Conservation (phyloP, 1,140 invertebrate species). For the Leptinotarsa lineolata region DNA sequence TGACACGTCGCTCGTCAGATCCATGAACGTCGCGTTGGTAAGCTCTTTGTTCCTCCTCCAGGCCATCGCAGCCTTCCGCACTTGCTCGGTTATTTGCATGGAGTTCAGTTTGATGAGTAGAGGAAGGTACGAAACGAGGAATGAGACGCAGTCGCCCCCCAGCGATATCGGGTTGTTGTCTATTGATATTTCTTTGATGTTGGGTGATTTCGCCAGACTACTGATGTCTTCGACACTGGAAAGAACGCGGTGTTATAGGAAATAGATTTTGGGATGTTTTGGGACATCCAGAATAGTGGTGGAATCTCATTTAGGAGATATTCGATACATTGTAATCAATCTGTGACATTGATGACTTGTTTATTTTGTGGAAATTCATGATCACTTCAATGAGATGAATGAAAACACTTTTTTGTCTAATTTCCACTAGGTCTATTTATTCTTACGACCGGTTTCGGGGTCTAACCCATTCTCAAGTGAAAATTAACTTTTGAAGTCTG, state of each 20-base stretch:
- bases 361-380: too few species aligned
- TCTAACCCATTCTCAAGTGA: too few species aligned
- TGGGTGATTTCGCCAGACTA: slow-evolving; percentile 72
- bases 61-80: slow-evolving; percentile 69
- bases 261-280: too few species aligned
- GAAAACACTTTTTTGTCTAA: too few species aligned
- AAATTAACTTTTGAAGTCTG: too few species aligned
- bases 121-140: slow-evolving; percentile 77
- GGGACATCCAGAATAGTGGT: too few species aligned
- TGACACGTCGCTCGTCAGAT: slow-evolving; percentile 69
- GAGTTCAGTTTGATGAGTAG: slow-evolving; percentile 70
- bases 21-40: slow-evolving; percentile 68
- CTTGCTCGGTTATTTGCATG: slow-evolving; percentile 78
- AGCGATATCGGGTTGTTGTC: slow-evolving; percentile 84
- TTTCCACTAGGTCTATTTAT: too few species aligned
- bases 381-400: too few species aligned
- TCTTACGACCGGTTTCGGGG: too few species aligned
- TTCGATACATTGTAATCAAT: too few species aligned
- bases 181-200: slow-evolving; percentile 79
- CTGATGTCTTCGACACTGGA: slow-evolving; percentile 81
- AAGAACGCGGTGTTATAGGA: slow-evolving; percentile 36
- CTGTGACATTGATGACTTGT: too few species aligned
- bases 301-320: too few species aligned
- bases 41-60: slow-evolving; percentile 77
- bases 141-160: slow-evolving; percentile 75